These are phyloP conservation scores for Nyctibius grandis DNA, from an alignment of 2,797 vertebrate genomes.

Conservation along the genomic window DNA sequence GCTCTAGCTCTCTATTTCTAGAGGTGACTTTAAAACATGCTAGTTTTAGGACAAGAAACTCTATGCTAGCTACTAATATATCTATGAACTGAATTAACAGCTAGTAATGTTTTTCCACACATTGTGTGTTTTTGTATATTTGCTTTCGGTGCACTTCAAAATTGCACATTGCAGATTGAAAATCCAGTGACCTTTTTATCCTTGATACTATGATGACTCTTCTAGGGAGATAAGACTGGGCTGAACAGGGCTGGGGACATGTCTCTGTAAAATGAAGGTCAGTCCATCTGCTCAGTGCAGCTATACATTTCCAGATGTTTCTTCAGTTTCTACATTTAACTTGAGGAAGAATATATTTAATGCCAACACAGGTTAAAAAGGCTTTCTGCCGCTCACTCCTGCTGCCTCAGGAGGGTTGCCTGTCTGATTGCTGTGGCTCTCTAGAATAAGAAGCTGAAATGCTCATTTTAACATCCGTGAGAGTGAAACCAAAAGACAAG, in stretches of 20 bases:
- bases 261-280: neutral
- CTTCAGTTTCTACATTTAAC: neutral
- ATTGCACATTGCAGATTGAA: neutral
- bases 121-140: neutral
- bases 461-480: neutral
- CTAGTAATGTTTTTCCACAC: neutral
- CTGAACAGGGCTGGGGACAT: conserved; percentile 22
- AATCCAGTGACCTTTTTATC: conserved; percentile 54
- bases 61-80: neutral
- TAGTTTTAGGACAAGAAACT: neutral
- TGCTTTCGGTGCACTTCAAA: neutral
- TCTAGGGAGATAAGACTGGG: conserved; percentile 10
- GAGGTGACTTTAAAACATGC: neutral
- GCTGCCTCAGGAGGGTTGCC: neutral
- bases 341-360: neutral
- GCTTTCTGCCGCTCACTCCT: neutral
- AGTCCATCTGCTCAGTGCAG: neutral
- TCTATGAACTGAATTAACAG: neutral
- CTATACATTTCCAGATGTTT: neutral
- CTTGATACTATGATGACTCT: conserved; percentile 36
- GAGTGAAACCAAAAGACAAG: neutral
- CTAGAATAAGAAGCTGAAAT: neutral
- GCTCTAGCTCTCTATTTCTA: neutral
- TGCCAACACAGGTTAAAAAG: neutral
- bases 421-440: neutral